A percentile compares a stretch with the other conserved stretches of the same genome.
Conservation (phyloP, 1,140 invertebrate species). For the Drosophila mojavensis region DNA sequence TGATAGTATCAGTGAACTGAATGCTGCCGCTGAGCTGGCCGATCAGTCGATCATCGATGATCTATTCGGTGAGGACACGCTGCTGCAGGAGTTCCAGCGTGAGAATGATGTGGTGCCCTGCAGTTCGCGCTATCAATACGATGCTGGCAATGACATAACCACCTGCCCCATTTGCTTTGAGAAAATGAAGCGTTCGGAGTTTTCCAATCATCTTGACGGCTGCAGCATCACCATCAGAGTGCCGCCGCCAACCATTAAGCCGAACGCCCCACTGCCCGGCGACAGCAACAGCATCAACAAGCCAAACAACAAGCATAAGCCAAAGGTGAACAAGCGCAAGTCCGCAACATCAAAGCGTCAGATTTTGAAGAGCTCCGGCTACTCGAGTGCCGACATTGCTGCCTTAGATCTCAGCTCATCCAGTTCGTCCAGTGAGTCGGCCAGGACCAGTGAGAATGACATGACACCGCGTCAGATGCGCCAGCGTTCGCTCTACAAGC, state of each 20-base stretch:
- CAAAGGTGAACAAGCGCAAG: not conserved
- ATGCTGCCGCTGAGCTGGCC: slow-evolving; percentile 50
- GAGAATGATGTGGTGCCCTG: slow-evolving; percentile 63
- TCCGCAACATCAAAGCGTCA: slow-evolving; percentile 2
- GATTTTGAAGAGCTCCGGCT: slow-evolving; percentile 51
- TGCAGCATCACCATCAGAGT: slow-evolving; percentile 67
- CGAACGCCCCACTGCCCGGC: not conserved
- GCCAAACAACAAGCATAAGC: not conserved
- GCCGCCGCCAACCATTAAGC: slow-evolving; percentile 44
- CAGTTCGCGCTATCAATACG: slow-evolving; percentile 31
- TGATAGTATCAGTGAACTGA: slow-evolving; percentile 37
- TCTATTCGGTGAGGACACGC: slow-evolving; percentile 59
- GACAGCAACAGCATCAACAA: not conserved
- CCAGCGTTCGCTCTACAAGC: slow-evolving; percentile 51
- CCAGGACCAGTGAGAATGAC: slow-evolving; percentile 13
- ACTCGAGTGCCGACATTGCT: slow-evolving; percentile 51
- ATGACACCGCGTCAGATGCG: slow-evolving; percentile 56
- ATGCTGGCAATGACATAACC: slow-evolving; percentile 69
- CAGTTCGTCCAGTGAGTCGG: slow-evolving; percentile 45
- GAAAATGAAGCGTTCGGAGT: slow-evolving; percentile 56
- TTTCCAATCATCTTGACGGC: slow-evolving; percentile 74
- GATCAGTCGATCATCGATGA: slow-evolving; percentile 69
- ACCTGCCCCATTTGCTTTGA: slow-evolving; percentile 84
- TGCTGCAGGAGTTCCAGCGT: slow-evolving; percentile 65
- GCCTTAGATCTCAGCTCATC: slow-evolving; percentile 49